Evolutionary conservation across 2,888 invertebrate genomes (phyloP).

Genomic region (Dinocampus coccinellae): DNA sequence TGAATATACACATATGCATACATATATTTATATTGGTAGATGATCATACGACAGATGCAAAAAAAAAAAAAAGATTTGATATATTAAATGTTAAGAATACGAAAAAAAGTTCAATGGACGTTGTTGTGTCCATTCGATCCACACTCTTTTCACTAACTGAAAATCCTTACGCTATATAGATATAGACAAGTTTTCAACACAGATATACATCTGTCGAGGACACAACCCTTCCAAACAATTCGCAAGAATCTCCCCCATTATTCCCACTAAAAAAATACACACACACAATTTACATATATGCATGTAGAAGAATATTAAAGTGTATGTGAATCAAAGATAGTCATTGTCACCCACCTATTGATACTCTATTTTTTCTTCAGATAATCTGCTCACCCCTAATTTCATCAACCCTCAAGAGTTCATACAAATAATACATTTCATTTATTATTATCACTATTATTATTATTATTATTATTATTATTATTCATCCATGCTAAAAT

Average conservation of each 20-base stretch:
- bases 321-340: background rate
- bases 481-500: conserved; percentile 1
- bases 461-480: background rate
- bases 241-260: background rate
- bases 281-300: background rate
- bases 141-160: conserved; percentile 39
- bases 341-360: background rate
- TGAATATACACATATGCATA: too few species aligned
- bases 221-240: conserved; percentile 25
- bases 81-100: conserved; percentile 47
- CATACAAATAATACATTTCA: background rate
- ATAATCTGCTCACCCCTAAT: background rate
- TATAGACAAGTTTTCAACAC: conserved; percentile 12
- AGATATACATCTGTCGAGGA: conserved; percentile 40
- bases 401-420: background rate
- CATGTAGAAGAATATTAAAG: background rate
- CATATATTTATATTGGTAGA: too few species aligned
- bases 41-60: conserved; percentile 42
- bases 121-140: conserved; percentile 37
- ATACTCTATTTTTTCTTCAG: background rate
- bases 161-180: conserved; percentile 34
- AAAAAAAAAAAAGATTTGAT: conserved; percentile 43
- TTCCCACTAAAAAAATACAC: background rate
- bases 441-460: background rate
- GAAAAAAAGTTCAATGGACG: conserved; percentile 49